A percentile compares a stretch with the other conserved stretches of the same genome.
Conservation (phyloP, 2,113 vertebrate species). For the Phrynosoma platyrhinos region DNA sequence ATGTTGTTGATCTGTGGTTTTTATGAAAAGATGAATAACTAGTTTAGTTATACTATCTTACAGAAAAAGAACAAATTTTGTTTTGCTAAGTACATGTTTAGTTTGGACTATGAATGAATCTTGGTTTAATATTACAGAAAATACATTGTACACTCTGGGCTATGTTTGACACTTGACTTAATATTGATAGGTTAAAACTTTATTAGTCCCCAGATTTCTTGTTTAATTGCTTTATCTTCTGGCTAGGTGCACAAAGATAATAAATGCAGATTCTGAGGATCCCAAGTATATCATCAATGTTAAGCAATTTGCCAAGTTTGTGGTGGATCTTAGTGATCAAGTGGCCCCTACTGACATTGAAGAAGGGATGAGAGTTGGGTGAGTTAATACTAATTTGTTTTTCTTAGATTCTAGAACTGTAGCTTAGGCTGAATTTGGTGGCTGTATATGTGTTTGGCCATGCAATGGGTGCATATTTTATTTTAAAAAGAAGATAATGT, state of each 20-base stretch:
- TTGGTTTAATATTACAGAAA: not conserved
- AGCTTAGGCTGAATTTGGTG: not conserved
- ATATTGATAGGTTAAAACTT: not conserved
- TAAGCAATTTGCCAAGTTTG: slow-evolving; percentile 99
- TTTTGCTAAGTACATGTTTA: not conserved
- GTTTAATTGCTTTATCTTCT: not conserved
- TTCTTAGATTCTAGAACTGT: not conserved
- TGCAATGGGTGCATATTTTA: not conserved
- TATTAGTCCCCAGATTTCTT: not conserved
- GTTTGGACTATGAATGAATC: not conserved
- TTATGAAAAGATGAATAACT: no score
- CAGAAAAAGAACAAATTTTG: not conserved
- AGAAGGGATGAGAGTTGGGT: slow-evolving; percentile 99
- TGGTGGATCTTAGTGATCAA: slow-evolving; percentile 98
- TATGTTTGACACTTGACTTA: not conserved
- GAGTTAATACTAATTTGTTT: slow-evolving; percentile 54
- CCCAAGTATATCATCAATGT: slow-evolving; percentile 99
- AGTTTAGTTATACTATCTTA: not conserved
- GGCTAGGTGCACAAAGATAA: slow-evolving; percentile 96
- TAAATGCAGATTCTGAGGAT: slow-evolving; percentile 98
- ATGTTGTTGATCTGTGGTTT: no score
- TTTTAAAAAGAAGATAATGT: no score
- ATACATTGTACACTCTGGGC: no score
- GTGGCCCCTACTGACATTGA: slow-evolving; percentile 99
- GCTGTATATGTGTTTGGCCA: not conserved